phyloP scores from a whole-genome alignment of 2,888 invertebrate species.

The Leistus spinibarbis region DNA sequence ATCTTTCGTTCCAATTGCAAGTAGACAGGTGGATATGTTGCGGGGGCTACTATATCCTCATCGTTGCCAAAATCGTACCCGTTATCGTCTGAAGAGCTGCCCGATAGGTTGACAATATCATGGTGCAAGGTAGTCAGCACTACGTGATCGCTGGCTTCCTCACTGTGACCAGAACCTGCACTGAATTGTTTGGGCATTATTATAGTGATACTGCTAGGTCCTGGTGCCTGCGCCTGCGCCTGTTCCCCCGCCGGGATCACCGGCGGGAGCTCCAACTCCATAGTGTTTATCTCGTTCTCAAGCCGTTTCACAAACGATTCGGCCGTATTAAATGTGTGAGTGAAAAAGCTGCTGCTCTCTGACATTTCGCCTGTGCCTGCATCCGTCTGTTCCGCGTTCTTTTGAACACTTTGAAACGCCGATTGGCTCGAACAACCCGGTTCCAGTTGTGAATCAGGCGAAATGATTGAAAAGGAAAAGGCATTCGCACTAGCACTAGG shows the following conservation, averaged over 20 bases:
- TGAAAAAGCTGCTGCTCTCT: neutral
- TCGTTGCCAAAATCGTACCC: neutral
- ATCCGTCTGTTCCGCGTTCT: too few relatives aligned
- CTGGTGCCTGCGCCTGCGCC: neutral
- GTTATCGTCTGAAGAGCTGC: neutral
- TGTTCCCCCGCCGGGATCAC: neutral
- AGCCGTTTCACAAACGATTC: neutral
- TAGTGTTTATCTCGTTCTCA: neutral
- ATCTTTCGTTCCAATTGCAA: neutral
- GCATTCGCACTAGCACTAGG: too few relatives aligned
- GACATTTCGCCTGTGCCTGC: neutral
- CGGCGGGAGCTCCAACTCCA: neutral
- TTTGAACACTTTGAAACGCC: too few relatives aligned
- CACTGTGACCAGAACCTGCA: neutral
- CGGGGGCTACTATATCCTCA: neutral
- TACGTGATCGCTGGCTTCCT: neutral
- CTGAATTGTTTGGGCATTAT: neutral
- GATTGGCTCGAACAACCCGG: too few relatives aligned
- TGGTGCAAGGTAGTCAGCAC: neutral
- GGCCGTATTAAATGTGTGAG: neutral
- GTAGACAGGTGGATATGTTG: too few relatives aligned
- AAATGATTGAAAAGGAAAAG: too few relatives aligned
- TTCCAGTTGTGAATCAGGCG: too few relatives aligned
- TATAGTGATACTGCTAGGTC: neutral
- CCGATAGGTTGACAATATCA: neutral